A percentile compares a stretch with the other conserved stretches of the same genome.
Conservation (phyloP, 2,113 vertebrate species). For the Tretioscincus oriximinensis region DNA sequence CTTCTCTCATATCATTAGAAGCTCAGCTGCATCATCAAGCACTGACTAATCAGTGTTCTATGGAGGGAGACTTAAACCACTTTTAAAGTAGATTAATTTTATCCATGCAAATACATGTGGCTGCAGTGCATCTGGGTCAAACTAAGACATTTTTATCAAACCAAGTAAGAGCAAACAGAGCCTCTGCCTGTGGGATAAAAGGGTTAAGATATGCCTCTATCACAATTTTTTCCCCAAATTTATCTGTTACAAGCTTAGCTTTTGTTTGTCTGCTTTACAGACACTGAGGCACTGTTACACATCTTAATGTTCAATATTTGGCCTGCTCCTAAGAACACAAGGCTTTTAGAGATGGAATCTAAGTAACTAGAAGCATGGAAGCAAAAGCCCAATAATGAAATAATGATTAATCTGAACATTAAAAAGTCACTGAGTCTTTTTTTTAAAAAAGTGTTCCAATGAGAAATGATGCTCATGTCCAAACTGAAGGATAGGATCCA, state of each 20-base stretch:
- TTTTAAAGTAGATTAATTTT: background rate
- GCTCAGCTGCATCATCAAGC: too few relatives aligned
- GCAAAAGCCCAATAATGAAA: background rate
- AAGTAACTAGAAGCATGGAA: background rate
- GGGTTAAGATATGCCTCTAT: background rate
- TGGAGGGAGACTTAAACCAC: too few relatives aligned
- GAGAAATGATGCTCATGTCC: background rate
- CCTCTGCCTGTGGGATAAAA: background rate
- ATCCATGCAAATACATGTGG: background rate
- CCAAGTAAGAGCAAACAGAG: background rate
- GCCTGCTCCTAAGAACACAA: accelerated
- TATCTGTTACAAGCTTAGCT: background rate
- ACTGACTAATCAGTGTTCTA: too few relatives aligned
- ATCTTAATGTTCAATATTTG: background rate
- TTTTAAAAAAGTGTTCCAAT: background rate
- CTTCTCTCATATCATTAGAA: too few relatives aligned
- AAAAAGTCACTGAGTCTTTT: background rate
- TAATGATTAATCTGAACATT: background rate
- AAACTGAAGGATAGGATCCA: constrained; percentile 8
- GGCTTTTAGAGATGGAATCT: background rate
- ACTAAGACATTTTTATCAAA: background rate
- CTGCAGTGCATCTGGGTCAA: background rate
- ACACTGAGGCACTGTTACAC: background rate
- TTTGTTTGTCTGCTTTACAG: background rate
- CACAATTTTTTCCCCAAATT: background rate